Conservation (phyloP, 2,113 vertebrate genomes). For the Rhinoderma darwinii region DNA sequence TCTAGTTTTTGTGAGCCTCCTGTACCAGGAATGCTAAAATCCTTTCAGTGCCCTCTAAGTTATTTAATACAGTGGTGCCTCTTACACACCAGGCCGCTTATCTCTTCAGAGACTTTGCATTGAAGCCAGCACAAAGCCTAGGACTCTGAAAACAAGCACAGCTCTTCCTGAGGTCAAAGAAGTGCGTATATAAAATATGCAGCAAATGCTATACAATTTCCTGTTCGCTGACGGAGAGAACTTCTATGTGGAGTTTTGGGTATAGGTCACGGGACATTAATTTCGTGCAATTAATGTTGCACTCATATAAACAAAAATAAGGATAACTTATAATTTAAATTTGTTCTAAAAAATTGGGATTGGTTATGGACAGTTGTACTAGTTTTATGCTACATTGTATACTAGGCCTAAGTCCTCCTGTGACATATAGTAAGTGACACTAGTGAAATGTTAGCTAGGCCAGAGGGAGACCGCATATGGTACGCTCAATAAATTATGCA, state of each 20-base stretch:
- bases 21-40: slow-evolving; percentile 64
- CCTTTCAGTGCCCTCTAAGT: slow-evolving; percentile 60
- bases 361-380: too few relatives aligned
- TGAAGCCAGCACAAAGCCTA: slow-evolving; percentile 46
- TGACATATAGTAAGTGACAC: slow-evolving; percentile 25
- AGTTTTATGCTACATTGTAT: background rate
- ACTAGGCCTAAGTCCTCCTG: background rate
- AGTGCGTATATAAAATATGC: background rate
- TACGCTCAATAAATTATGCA: slow-evolving; percentile 71
- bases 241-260: background rate
- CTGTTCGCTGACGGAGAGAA: background rate
- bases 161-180: slow-evolving; percentile 1
- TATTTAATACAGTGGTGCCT: slow-evolving; percentile 56
- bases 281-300: background rate
- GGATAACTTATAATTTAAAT: too few relatives aligned
- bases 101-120: slow-evolving; percentile 67
- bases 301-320: background rate
- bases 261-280: background rate
- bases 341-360: too few relatives aligned
- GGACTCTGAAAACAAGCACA: slow-evolving; percentile 59
- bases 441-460: slow-evolving; percentile 61
- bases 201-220: background rate
- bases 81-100: slow-evolving; percentile 66
- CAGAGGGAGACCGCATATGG: slow-evolving; percentile 68
- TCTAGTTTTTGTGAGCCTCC: slow-evolving; percentile 17